Evolutionary conservation across 2,113 vertebrate genomes (phyloP).

Genomic region (Ia io): DNA sequence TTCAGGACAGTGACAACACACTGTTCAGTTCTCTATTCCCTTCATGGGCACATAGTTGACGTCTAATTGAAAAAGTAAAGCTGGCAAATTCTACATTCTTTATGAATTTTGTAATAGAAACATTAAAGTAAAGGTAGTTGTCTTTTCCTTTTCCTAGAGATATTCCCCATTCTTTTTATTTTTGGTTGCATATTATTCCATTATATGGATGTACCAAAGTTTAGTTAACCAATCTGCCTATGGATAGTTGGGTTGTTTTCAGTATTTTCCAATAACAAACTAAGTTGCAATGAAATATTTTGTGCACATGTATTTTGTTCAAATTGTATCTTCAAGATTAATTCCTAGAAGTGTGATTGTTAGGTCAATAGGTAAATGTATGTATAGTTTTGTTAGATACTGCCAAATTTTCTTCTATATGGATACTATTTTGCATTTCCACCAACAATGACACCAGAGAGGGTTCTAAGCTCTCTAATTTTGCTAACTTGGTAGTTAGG

Average conservation of each 20-base stretch:
- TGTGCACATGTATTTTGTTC: background rate
- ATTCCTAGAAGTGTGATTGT: conserved; percentile 7
- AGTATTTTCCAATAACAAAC: background rate
- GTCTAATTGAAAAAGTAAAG: background rate
- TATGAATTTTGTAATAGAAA: background rate
- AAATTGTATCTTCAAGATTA: background rate
- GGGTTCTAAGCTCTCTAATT: background rate
- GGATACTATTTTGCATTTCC: background rate
- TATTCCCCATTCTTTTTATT: background rate
- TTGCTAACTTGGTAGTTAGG: background rate
- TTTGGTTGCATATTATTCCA: background rate
- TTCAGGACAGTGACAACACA: background rate
- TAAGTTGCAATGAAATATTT: background rate
- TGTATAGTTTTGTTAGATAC: background rate
- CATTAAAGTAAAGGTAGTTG: background rate
- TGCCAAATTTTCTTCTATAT: background rate
- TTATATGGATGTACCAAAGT: background rate
- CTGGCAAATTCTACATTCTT: background rate
- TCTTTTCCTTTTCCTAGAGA: background rate
- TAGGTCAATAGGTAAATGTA: background rate
- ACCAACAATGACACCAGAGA: background rate
- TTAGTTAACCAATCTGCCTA: background rate
- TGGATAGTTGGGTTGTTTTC: background rate
- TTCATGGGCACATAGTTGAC: background rate
- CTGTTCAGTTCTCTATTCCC: background rate